Conservation (phyloP, 2,888 invertebrate genomes). For the Diogma glabrata region DNA sequence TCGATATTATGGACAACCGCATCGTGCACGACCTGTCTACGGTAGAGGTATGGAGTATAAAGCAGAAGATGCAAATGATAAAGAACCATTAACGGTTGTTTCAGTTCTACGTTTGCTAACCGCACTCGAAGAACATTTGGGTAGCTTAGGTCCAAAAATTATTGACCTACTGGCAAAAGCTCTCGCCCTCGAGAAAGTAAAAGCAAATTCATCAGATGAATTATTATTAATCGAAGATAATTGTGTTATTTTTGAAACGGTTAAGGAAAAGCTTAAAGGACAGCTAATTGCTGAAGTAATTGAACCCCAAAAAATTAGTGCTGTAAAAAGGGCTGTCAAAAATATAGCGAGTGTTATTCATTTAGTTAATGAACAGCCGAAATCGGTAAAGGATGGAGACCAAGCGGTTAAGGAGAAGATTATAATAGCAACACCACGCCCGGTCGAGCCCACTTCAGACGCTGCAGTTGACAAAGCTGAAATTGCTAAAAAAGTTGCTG, state of each 20-base stretch:
- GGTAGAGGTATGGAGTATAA: conserved; percentile 24
- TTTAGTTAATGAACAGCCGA: conserved; percentile 44
- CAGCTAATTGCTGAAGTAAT: conserved; percentile 59
- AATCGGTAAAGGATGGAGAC: conserved; percentile 26
- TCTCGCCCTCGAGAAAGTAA: conserved; percentile 60
- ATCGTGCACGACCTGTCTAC: conserved; percentile 25
- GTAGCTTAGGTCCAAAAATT: conserved; percentile 72
- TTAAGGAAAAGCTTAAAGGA: conserved; percentile 75
- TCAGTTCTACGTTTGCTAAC: conserved; percentile 62
- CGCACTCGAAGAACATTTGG: conserved; percentile 70
- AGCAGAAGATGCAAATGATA: conserved; percentile 36
- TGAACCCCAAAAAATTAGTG: conserved; percentile 46
- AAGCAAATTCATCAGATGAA: conserved; percentile 63
- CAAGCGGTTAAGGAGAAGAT: conserved; percentile 28
- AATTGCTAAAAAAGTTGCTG: conserved; percentile 71
- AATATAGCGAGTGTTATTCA: conserved; percentile 64
- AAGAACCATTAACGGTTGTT: conserved; percentile 45
- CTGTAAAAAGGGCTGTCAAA: conserved; percentile 62
- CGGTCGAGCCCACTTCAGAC: conserved; percentile 34
- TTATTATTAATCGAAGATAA: conserved; percentile 59
- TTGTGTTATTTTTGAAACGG: conserved; percentile 68
- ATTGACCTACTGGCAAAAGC: conserved; percentile 66
- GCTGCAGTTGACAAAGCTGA: conserved; percentile 61
- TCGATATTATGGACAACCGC: conserved; percentile 25
- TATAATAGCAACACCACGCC: conserved; percentile 32